Evolutionary conservation across 2,888 invertebrate genomes (phyloP), one percentile per base, ranked within the genome.

Genomic region (Apoda limacodes): DNA sequence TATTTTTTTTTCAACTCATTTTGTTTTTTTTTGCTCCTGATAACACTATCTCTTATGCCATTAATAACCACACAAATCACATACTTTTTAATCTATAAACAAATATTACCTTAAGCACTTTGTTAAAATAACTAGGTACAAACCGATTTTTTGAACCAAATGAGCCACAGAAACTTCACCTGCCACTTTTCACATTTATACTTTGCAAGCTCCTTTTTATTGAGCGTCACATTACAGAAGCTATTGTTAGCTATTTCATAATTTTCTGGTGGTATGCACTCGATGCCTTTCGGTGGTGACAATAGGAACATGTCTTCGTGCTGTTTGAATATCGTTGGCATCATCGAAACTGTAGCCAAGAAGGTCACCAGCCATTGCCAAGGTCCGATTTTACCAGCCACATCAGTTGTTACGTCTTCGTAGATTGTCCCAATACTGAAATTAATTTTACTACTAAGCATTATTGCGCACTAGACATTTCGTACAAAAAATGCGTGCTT

Each of bases 301-400:
- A 76, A 40, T 5, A 75, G 60, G 25, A 69, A 63, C 37, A 68
- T 63, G 27, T 78, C 67, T 46, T 66, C 69, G 34, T 67, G 61
- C 25, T 66, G 63, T 39, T 69, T 63, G 35, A 74, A 67, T 28
- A 74, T 43, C 11, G 60, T 48, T 2, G 68, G 56, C 23, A 57
- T 35, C 55, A 60, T 60, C 4, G 68, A 45, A 2, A 54, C 37
- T 1, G 64, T 54, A n/a, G 64, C 55, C 1, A 67, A 37, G 3
- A 70, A 43, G 6, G 75, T 72, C 5, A 75, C 62, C 21, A 75
- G 42, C 67, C 72, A 75, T 46, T 78, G 78, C 78, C 76, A 78
- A 2, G 54, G 38, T 1, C 78, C 78, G 11, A 76, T 74, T 22
- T 53, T 54, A 5, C 76, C 78, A 13, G 75, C 41, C 4, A 75